Percentiles rank a stretch among this genome's conserved stretches.
These are phyloP conservation scores for Urocolius indicus DNA, from an alignment of 2,113 vertebrate genomes.

Conservation along the genomic window DNA sequence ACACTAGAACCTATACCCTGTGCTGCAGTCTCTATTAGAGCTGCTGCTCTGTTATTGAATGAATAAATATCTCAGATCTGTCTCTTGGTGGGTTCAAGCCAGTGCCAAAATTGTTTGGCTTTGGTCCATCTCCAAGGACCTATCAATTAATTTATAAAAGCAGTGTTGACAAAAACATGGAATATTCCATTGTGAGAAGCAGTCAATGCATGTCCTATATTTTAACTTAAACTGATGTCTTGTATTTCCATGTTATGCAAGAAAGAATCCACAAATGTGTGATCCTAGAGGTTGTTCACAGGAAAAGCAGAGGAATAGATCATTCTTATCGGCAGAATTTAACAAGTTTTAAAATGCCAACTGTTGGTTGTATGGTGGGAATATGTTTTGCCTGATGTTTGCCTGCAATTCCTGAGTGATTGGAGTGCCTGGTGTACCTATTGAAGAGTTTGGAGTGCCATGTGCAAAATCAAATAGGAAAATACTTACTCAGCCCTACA, in stretches of 20 bases:
- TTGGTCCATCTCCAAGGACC: not conserved
- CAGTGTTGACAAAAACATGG: not conserved
- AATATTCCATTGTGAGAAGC: not conserved
- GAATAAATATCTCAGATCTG: not conserved
- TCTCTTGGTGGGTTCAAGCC: not conserved
- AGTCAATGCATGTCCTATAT: not conserved
- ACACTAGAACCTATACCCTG: not conserved
- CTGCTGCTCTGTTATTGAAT: not conserved
- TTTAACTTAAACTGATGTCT: not conserved
- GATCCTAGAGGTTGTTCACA: not conserved
- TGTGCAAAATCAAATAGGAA: not conserved
- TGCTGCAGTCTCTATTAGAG: not conserved
- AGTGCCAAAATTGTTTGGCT: not conserved
- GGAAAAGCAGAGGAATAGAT: not conserved
- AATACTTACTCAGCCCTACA: not conserved
- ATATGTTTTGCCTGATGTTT: not conserved
- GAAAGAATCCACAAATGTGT: not conserved
- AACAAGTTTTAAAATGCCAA: not conserved
- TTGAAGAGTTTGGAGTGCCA: not conserved
- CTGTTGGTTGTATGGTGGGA: fast-evolving
- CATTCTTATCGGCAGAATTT: not conserved
- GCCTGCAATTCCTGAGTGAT: not conserved
- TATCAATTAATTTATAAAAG: conserved; percentile 11
- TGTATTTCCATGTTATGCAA: not conserved
- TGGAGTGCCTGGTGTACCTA: not conserved